These are phyloP conservation scores for Drosophila parvula DNA, from an alignment of 1,140 invertebrate species.

Conservation along the genomic window DNA sequence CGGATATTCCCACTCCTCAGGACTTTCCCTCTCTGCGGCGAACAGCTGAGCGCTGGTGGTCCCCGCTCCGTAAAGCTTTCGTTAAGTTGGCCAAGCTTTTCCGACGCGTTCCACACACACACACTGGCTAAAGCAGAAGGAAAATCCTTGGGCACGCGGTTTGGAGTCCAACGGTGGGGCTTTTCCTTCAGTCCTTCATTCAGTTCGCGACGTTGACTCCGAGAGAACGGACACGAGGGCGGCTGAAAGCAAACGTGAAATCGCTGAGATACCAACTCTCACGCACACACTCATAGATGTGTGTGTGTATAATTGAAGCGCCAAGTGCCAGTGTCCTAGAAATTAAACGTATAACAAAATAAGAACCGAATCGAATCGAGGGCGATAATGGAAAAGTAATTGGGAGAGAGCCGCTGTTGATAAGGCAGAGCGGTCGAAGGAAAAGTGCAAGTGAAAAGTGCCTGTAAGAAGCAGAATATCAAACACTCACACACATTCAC, in stretches of 20 bases:
- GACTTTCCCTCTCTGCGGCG: slow-evolving; percentile 60
- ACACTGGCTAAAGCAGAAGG: slow-evolving; percentile 24
- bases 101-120: slow-evolving; percentile 62
- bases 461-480: slow-evolving; percentile 61
- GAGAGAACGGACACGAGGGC: slow-evolving; percentile 62
- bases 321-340: slow-evolving; percentile 69
- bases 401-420: slow-evolving; percentile 14
- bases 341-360: slow-evolving; percentile 45
- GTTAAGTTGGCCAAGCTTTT: slow-evolving; percentile 61
- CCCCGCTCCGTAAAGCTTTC: slow-evolving; percentile 56
- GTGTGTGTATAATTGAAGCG: slow-evolving; percentile 59
- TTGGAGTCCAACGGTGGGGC: slow-evolving; percentile 53
- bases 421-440: slow-evolving; percentile 8
- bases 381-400: slow-evolving; percentile 30
- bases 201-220: slow-evolving; percentile 76
- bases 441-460: slow-evolving; percentile 80
- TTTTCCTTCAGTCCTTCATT: slow-evolving; percentile 39
- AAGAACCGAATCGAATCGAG: slow-evolving; percentile 38
- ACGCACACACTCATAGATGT: slow-evolving; percentile 15
- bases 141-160: slow-evolving; percentile 74
- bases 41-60: slow-evolving; percentile 51
- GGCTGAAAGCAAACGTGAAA: slow-evolving; percentile 37
- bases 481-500: slow-evolving; percentile 23
- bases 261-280: slow-evolving; percentile 21
- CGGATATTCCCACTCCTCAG: slow-evolving; percentile 3